These are phyloP conservation scores for Julus scandinavius DNA, from an alignment of 2,888 invertebrate genomes.

Conservation along the genomic window DNA sequence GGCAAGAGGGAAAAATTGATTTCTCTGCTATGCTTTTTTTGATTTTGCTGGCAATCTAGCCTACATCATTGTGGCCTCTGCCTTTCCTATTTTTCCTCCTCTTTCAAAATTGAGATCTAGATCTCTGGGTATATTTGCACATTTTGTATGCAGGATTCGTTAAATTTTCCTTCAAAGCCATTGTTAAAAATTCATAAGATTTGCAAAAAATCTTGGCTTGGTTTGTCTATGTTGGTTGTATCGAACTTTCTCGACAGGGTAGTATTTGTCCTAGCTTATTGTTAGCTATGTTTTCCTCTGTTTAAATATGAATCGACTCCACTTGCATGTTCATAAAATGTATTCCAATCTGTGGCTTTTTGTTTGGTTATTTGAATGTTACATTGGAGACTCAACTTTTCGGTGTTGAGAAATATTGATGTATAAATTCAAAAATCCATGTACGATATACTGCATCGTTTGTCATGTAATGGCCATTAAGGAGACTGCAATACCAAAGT, in stretches of 20 bases:
- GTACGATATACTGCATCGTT: not conserved
- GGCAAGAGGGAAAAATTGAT: not conserved
- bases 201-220: not conserved
- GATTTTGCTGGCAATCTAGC: conserved; percentile 24
- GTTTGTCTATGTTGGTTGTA: not conserved
- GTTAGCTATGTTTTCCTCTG: not conserved
- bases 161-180: conserved; percentile 10
- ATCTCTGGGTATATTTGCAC: not conserved
- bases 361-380: not conserved
- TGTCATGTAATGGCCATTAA: not conserved
- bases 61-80: not conserved
- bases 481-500: no score
- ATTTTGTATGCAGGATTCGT: conserved; percentile 21
- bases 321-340: not conserved
- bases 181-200: conserved; percentile 21
- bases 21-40: not conserved
- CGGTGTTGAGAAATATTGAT: not conserved
- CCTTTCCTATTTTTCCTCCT: not conserved
- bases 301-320: not conserved
- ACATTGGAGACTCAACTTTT: not conserved
- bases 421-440: no score
- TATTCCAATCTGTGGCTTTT: not conserved
- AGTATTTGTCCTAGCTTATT: not conserved
- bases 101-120: not conserved
- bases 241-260: not conserved